Percentiles rank a stretch among this genome's conserved stretches.
These are phyloP conservation scores for Xenops minutus DNA, from an alignment of 2,797 vertebrate genomes.

Conservation along the genomic window DNA sequence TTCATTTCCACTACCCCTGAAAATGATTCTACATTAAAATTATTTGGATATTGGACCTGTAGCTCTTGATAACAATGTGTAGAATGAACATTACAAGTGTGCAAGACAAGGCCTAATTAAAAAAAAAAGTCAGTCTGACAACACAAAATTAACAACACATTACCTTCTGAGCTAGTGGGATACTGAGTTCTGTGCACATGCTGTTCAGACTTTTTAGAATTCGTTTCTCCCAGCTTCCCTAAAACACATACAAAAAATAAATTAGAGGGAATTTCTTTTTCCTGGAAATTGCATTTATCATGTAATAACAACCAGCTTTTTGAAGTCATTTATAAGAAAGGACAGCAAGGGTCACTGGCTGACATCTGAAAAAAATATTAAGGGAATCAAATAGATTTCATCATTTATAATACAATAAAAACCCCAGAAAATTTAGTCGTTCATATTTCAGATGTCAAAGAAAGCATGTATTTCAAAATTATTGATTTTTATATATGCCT, in stretches of 20 bases:
- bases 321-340: not conserved
- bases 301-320: not conserved
- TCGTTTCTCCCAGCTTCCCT: slow-evolving; percentile 97
- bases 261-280: not conserved
- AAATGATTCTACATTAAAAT: not conserved
- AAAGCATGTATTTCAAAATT: not conserved
- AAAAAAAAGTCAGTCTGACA: not conserved
- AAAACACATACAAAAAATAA: slow-evolving; percentile 22
- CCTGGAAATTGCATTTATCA: not conserved
- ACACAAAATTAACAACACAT: not conserved
- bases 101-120: not conserved
- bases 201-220: slow-evolving; percentile 98
- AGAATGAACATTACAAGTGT: not conserved
- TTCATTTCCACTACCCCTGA: not conserved
- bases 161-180: slow-evolving; percentile 94
- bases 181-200: slow-evolving; percentile 92
- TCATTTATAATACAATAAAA: not conserved
- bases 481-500: not conserved
- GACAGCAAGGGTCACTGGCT: not conserved
- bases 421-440: not conserved
- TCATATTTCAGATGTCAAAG: not conserved
- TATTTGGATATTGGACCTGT: not conserved
- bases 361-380: not conserved
- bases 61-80: not conserved
- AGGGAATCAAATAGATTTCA: not conserved